These are phyloP conservation scores for Oligia latruncula DNA, from an alignment of 2,888 invertebrate species.

Conservation along the genomic window DNA sequence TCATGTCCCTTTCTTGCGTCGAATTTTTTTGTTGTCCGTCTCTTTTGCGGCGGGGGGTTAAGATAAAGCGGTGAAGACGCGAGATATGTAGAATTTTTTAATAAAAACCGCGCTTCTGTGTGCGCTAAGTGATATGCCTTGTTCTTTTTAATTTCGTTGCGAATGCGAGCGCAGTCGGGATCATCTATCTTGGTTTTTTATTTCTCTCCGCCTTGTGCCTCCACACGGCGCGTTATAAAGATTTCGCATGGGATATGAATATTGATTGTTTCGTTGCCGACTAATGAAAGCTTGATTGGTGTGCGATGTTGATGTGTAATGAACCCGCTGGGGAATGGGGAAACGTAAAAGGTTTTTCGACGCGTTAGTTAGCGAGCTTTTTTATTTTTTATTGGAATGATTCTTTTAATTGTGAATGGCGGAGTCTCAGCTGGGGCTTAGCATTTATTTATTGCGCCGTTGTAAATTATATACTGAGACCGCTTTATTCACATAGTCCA, in stretches of 20 bases:
- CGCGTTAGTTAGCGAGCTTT: conserved; percentile 70
- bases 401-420: conserved; percentile 73
- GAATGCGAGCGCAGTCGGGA: conserved; percentile 82
- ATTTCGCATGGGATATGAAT: conserved; percentile 90
- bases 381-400: conserved; percentile 68
- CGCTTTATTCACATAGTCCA: neutral
- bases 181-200: conserved; percentile 86
- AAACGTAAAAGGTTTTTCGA: conserved; percentile 77
- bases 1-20: conserved; percentile 84
- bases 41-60: conserved; percentile 81
- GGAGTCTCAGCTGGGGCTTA: conserved; percentile 56
- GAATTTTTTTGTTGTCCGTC: conserved; percentile 84
- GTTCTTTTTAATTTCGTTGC: conserved; percentile 90
- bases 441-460: conserved; percentile 24
- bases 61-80: conserved; percentile 86
- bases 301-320: conserved; percentile 85
- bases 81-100: conserved; percentile 90
- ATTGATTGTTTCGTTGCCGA: conserved; percentile 86
- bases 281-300: conserved; percentile 89
- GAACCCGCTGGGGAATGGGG: conserved; percentile 77
- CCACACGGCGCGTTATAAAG: conserved; percentile 80
- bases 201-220: conserved; percentile 52
- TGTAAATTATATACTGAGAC: conserved; percentile 13
- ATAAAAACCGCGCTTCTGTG: conserved; percentile 88
- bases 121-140: conserved; percentile 90